Base-by-base conservation (phyloP, 2,113 vertebrate species). In the Marmota monax region DNA sequence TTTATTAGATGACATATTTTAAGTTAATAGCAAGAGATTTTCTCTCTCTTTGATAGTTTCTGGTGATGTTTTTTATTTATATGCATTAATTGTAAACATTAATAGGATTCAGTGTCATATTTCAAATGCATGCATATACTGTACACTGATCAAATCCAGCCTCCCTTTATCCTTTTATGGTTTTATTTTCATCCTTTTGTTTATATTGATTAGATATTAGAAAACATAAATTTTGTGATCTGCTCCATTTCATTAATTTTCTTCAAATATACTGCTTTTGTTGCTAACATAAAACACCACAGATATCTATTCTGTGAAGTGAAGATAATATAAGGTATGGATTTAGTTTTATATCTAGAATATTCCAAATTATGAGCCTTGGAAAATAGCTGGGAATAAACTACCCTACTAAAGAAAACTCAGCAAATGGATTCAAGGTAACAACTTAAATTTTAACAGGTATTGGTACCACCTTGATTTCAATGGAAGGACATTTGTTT, bases 181-280 rank as follows among this genome's bases (percentile, higher is more conserved):
- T 78, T 87, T 89, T 78, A 74, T 65, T 94, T 76, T 92, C 39
- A 80, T 76, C 67, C 27, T 42, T 65, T 84, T 83, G 12, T 70
- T 86, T 45, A 45, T 45, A 45, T 45, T 45, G 45, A 9, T 9
- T 45, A 45, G 45, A 45, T 45, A 45, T 45, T 8, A 45, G 7
- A 45, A 45, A 45, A 45, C 8, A 45, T 45, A 72, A 95, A 79
- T 92, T 77, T 56, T 92, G 9, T 84, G 7, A 79, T 37, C 37
- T 61, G 45, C 39, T 89, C 34, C 53, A 73, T 77, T 97, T 39
- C 48, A 85, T 92, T 42, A 85, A 76, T 92, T 82, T 53, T 82
- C 58, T 2, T 32, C 29, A 69, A 85, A 27, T 45, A 16, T 61
- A 88, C 74, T 70, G n/a, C 51, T 88, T 89, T 94, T 58, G 23